A percentile compares a stretch with the other conserved stretches of the same genome.
Evolutionary conservation across 2,113 vertebrate species (phyloP).

Genomic region (Ctenomys sociabilis): DNA sequence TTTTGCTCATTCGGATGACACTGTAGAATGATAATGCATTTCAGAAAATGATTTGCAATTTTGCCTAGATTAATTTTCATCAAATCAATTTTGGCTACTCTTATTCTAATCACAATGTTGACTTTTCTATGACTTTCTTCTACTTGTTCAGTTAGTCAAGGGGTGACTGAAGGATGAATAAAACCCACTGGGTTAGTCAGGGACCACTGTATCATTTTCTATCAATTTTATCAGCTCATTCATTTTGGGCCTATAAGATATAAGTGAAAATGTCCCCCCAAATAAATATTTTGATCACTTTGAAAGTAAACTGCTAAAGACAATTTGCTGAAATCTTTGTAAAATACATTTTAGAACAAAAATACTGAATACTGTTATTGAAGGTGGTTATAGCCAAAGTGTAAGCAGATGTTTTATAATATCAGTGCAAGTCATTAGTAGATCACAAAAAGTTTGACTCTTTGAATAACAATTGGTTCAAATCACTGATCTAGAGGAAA

Average conservation of each 20-base stretch:
- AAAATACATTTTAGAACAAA: conserved; percentile 52
- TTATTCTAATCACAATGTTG: background rate
- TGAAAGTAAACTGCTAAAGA: background rate
- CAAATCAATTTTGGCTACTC: background rate
- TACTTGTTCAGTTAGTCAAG: conserved; percentile 1
- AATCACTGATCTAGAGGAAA: conserved; percentile 79
- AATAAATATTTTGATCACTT: conserved; percentile 58
- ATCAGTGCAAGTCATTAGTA: conserved; percentile 73
- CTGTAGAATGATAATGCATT: background rate
- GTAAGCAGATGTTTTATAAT: conserved; percentile 72
- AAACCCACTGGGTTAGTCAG: background rate
- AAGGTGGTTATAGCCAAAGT: conserved; percentile 70
- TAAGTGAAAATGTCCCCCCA: background rate
- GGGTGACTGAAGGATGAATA: background rate
- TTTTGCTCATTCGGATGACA: background rate
- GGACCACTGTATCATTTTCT: background rate
- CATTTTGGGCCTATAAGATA: background rate
- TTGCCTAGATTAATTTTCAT: background rate
- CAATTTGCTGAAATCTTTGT: conserved; percentile 10
- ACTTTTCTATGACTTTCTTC: background rate
- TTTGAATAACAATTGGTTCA: conserved; percentile 79
- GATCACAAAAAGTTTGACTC: conserved; percentile 64
- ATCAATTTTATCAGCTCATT: background rate
- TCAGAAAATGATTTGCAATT: background rate
- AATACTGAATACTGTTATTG: conserved; percentile 46